Base-by-base conservation (phyloP, 2,888 invertebrate genomes). In the Oegoconia quadripuncta region DNA sequence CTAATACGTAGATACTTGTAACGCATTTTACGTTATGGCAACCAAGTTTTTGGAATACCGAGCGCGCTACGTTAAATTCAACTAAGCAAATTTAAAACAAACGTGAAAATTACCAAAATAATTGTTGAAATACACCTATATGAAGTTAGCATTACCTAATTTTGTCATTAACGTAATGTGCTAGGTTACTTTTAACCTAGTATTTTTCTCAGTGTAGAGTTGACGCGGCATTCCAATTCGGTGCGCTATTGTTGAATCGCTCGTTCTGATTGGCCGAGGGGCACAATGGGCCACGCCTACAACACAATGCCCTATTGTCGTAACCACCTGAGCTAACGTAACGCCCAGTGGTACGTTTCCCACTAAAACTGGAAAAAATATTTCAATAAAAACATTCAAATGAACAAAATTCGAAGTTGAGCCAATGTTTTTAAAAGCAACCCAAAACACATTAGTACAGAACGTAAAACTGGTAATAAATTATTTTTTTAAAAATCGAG, bases 221-320 rank as follows among this genome's bases (percentile, higher is more conserved):
- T 64, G 62, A 67, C 64, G 65, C 60, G 53, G 72, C 72, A 74
- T 79, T 78, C 76, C 83, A 79, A 81, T 83, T 82, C 82, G 82
- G 80, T 72, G 74, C 67, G 81, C 82, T 86, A 87, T 87, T 87
- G 86, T 87, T 82, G 74, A 72, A 68, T 53, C 53, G 58, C 27
- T 60, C 59, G 58, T 58, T 54, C 61, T 64, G 69, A 84, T 87
- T 87, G 86, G 86, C 54, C 53, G 74, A 57, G 56, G 58, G 67
- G 64, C 59, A 84, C 86, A 87, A 87, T 86, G 82, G 81, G 70
- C 68, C 74, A 78, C 86, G 86, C 86, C 86, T 66, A 69, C 77
- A 52, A 63, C 74, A 83, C 86, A 86, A 84, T 84, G 56, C 76
- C 79, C 84, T 75, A 87, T 87, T 86, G 86, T 87, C 67, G 74